Evolutionary conservation across 2,888 invertebrate genomes (phyloP), one percentile per base, ranked within the genome.

Genomic region (Ptilodon capucinus): DNA sequence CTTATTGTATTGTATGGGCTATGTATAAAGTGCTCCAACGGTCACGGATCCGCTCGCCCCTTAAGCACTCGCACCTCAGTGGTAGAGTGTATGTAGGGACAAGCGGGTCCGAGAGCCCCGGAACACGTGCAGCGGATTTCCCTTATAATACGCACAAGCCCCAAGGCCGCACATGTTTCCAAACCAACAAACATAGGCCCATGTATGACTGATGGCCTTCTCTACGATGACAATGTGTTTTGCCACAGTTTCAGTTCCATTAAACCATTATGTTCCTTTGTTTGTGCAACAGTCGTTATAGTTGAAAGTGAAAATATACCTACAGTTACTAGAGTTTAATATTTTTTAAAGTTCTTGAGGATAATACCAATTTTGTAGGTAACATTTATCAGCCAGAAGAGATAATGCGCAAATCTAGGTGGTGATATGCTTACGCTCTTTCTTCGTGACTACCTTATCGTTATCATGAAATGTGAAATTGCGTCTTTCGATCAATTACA

Each of bases 161-260:
- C 65, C 78, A 82, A 79, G 80, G 81, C 69, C 79, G 68, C 73
- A 67, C 71, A 68, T 80, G 81, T 76, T 71, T 67, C 69, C 68
- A 57, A 60, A 71, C 68, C 71, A 72, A 75, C 67, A 77, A 72
- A 75, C 63, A 57, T 58, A 51, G 55, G 54, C 54, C 47, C 57
- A 46, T 62, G 54, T 45, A 49, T 54, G 45, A 48, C 47, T 49
- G 39, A 55, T 52, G 46, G 42, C 39, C 46, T 45, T 30, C 32
- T 32, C 32, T 32, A 43, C 50, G 48, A 54, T 51, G 45, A 46
- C 34, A 49, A 39, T 32, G 32, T 32, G 32, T 32, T 32, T 32
- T 32, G 32, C 32, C 14, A 14, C 32, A 7, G 30, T 30, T 13
- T 30, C 30, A 13, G 13, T 30, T 30, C 11, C 13, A 14, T 32